Evolutionary conservation across 92 coral and sea anemone genomes (phyloP).

Genomic region (Diadumene lineata): DNA sequence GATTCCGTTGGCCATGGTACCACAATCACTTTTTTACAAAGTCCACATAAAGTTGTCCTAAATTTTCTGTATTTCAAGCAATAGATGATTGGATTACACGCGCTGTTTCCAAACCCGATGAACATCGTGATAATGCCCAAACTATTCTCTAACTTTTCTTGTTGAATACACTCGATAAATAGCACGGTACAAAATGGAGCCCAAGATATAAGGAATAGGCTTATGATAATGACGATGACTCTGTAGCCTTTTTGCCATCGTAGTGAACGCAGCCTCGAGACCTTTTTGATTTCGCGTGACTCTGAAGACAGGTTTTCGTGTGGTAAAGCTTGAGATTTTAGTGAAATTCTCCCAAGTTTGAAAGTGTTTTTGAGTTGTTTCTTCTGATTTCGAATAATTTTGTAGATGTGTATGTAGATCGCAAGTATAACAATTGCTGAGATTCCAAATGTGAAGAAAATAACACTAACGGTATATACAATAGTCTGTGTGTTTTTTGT

Average conservation of each 20-base stretch:
- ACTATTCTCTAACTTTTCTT: conserved; percentile 30
- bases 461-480: conserved; percentile 48
- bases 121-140: conserved; percentile 58
- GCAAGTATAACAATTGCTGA: conserved; percentile 41
- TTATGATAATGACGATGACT: conserved; percentile 42
- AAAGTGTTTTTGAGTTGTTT: conserved; percentile 19
- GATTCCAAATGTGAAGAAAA: conserved; percentile 51
- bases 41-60: conserved; percentile 31
- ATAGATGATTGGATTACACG: conserved; percentile 66
- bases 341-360: conserved; percentile 3
- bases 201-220: conserved; percentile 55
- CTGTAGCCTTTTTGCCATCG: conserved; percentile 42
- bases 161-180: conserved; percentile 44
- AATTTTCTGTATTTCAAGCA: conserved; percentile 52
- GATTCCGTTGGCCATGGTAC: neutral
- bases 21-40: too few relatives aligned
- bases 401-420: conserved; percentile 47
- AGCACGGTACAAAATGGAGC: conserved; percentile 66
- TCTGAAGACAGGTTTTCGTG: neutral
- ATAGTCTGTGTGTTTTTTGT: conserved; percentile 6
- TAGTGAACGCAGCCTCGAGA: neutral
- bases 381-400: conserved; percentile 36
- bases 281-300: neutral
- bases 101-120: conserved; percentile 68
- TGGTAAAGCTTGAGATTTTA: neutral